These are phyloP conservation scores for Trachemys scripta DNA, from an alignment of 2,113 vertebrate species.

Conservation along the genomic window DNA sequence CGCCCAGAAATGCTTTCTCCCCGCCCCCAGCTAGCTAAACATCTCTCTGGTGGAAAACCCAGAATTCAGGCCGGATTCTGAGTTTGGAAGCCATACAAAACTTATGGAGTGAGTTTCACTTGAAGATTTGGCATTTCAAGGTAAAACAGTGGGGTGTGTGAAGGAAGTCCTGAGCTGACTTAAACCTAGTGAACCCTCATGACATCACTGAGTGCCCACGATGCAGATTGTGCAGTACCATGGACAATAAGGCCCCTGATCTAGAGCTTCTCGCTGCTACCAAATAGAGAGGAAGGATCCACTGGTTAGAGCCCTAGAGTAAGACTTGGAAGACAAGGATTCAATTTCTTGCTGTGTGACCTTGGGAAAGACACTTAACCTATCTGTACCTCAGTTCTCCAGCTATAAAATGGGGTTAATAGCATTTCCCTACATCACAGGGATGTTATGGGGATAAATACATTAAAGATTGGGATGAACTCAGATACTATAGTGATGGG, in stretches of 20 bases:
- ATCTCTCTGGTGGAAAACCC: rapidly evolving
- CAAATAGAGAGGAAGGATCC: not conserved
- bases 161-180: not conserved
- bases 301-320: not conserved
- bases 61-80: not conserved
- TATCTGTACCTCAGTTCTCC: not conserved
- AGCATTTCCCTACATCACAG: not conserved
- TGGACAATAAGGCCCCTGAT: not conserved
- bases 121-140: not conserved
- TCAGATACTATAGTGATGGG: not conserved
- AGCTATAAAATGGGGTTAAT: not conserved
- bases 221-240: not conserved
- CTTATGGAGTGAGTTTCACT: not conserved
- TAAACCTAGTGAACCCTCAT: not conserved
- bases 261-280: not conserved
- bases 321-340: not conserved
- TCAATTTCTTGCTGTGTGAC: not conserved
- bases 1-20: not conserved
- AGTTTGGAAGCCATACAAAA: not conserved
- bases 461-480: not conserved
- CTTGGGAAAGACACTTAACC: not conserved
- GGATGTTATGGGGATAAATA: not conserved
- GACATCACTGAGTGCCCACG: not conserved
- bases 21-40: not conserved
- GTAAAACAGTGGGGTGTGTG: not conserved